Evolutionary conservation across 2,888 invertebrate species (phyloP), one percentile per base, ranked within the genome.

Genomic region (Agrenia bidenticulata): DNA sequence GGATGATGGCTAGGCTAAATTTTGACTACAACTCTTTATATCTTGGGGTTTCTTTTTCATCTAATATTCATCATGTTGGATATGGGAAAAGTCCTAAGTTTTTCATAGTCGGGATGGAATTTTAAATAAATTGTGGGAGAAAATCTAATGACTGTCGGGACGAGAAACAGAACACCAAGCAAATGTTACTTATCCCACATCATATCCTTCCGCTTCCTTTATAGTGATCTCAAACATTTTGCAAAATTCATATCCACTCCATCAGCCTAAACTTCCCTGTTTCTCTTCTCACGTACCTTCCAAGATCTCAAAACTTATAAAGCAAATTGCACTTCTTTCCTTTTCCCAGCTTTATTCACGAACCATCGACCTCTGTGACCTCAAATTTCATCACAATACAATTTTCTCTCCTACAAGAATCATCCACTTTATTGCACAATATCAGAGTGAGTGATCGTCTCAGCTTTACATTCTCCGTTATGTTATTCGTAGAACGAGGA

Each of bases 41-140:
- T 67, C 70, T 70, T 62, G 63, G 65, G 66, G 64, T 73, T 73
- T 72, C 69, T 63, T 70, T 66, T 71, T 73, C 75, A 76, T 76
- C 72, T 69, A 76, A 76, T 75, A 76, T 76, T 76, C 72, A 76
- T 74, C 72, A 76, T 66, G 64, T 63, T 57, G 71, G 74, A 67
- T 76, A 73, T 69, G 69, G 74, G 64, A 69, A 72, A 69, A 71
- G 70, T 68, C 32, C 74, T 74, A 74, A 74, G 74, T 76, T 74
- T 74, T 76, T 76, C 76, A 76, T 76, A 70, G 74, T 70, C 68
- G 63, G 73, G 74, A 76, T 76, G 73, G 76, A 76, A 76, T 74
- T 76, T 76, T 76, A 76, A 76, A 76, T 76, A 76, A 76, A 76
- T 76, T 74, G 76, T 76, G 72, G 74, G 73, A 76, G 76, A 74